Evolutionary conservation across 1,140 invertebrate genomes (phyloP).

Genomic region (Hylyphantes graminicola): DNA sequence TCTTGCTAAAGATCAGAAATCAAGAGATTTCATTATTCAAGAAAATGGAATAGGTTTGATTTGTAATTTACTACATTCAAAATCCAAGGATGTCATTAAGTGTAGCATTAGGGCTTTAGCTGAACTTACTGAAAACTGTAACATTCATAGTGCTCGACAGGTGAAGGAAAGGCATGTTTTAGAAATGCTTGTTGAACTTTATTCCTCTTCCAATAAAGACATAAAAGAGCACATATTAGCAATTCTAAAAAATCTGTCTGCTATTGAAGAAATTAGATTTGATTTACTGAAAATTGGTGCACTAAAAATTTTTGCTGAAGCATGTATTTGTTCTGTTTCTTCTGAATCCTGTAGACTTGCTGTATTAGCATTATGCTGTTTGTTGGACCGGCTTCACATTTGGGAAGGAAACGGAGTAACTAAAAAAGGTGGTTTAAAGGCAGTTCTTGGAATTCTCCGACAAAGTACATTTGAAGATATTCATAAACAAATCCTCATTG

Average conservation of each 20-base stretch:
- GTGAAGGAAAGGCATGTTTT: background rate
- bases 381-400: conserved; percentile 18
- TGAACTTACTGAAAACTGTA: conserved; percentile 38
- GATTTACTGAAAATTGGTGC: conserved; percentile 29
- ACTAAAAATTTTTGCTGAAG: conserved; percentile 35
- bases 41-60: conserved; percentile 33
- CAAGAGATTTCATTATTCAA: conserved; percentile 1
- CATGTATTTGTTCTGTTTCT: background rate
- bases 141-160: conserved; percentile 1
- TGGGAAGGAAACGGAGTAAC: conserved; percentile 25
- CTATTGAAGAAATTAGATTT: conserved; percentile 1
- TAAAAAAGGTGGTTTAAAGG: conserved; percentile 23
- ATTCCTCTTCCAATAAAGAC: background rate
- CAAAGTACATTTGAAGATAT: conserved; percentile 18
- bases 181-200: conserved; percentile 29
- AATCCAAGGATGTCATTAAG: conserved; percentile 5
- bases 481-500: conserved; percentile 9
- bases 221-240: background rate
- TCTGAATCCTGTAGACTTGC: conserved; percentile 15
- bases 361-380: conserved; percentile 29
- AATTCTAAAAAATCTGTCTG: conserved; percentile 20
- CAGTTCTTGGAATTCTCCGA: conserved; percentile 17
- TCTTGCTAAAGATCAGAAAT: conserved; percentile 24
- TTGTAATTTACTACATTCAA: conserved; percentile 14
- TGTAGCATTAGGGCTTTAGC: conserved; percentile 27